Evolutionary conservation across 1,140 invertebrate genomes (phyloP).

Genomic region (Antheraea mylitta): DNA sequence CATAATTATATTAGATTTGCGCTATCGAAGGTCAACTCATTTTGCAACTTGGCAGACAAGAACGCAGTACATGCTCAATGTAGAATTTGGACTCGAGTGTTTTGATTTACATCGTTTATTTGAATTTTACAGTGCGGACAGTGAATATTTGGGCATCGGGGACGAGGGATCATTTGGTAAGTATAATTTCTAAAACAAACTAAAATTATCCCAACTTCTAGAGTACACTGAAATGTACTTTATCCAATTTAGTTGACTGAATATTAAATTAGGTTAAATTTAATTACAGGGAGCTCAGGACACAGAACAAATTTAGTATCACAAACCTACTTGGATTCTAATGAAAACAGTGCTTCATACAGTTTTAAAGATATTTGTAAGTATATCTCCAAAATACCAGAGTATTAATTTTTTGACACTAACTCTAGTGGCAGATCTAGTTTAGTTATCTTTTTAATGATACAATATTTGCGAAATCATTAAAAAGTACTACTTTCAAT

Average conservation of each 20-base stretch:
- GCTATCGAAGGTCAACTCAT: constrained; percentile 55
- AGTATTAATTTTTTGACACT: too few species aligned
- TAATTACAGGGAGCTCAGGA: constrained; percentile 62
- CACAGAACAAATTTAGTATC: constrained; percentile 54
- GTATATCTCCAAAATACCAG: constrained; percentile 19
- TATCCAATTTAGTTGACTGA: constrained; percentile 43
- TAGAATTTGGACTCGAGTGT: constrained; percentile 27
- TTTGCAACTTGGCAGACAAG: constrained; percentile 57
- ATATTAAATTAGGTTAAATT: constrained; percentile 62
- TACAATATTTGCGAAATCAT: neutral
- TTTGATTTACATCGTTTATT: constrained; percentile 39
- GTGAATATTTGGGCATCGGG: constrained; percentile 71
- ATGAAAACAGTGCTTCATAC: constrained; percentile 47
- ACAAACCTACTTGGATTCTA: constrained; percentile 50
- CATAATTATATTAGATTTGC: constrained; percentile 55
- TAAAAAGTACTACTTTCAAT: too few species aligned
- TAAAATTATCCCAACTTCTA: neutral
- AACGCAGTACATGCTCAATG: constrained; percentile 19
- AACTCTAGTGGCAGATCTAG: too few species aligned
- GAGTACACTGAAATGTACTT: constrained; percentile 6
- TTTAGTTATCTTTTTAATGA: too few species aligned
- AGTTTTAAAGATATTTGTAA: constrained; percentile 64
- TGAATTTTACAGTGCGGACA: constrained; percentile 61
- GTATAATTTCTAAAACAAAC: constrained; percentile 14
- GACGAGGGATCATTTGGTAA: constrained; percentile 70